phyloP scores from a whole-genome alignment of 2,113 vertebrate genomes.

The Podarcis muralis region DNA sequence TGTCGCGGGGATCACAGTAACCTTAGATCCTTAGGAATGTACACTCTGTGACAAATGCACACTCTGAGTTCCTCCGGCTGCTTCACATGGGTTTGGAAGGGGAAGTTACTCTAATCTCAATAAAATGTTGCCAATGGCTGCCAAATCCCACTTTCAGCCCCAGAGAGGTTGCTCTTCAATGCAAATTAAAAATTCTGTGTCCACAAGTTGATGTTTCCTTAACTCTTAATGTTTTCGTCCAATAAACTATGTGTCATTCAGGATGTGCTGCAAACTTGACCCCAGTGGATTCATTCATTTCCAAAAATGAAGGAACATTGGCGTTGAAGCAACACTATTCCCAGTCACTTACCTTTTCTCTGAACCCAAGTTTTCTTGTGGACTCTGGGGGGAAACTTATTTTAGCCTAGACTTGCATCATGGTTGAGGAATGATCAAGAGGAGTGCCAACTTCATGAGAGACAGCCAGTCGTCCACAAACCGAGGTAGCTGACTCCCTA shows the following conservation, averaged over 20 bases:
- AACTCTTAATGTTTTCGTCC: rapidly evolving
- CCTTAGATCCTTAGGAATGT: neutral
- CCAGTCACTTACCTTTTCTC: neutral
- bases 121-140: neutral
- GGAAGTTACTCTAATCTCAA: neutral
- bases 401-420: constrained; percentile 56
- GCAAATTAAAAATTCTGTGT: neutral
- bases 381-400: constrained; percentile 29
- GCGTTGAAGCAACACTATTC: neutral
- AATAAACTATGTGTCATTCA: rapidly evolving
- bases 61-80: neutral
- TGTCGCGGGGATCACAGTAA: neutral
- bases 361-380: constrained; percentile 13
- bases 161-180: neutral
- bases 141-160: neutral
- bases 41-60: neutral
- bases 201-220: neutral
- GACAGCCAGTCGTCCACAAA: constrained; percentile 49
- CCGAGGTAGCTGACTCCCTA: constrained; percentile 58
- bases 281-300: neutral
- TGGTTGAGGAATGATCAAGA: constrained; percentile 54
- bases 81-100: neutral
- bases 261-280: neutral
- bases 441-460: constrained; percentile 39
- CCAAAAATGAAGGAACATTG: neutral